A percentile compares a stretch with the other conserved stretches of the same genome.
Conservation (phyloP, 2,888 invertebrate species). For the Strigamia transsilvanica region DNA sequence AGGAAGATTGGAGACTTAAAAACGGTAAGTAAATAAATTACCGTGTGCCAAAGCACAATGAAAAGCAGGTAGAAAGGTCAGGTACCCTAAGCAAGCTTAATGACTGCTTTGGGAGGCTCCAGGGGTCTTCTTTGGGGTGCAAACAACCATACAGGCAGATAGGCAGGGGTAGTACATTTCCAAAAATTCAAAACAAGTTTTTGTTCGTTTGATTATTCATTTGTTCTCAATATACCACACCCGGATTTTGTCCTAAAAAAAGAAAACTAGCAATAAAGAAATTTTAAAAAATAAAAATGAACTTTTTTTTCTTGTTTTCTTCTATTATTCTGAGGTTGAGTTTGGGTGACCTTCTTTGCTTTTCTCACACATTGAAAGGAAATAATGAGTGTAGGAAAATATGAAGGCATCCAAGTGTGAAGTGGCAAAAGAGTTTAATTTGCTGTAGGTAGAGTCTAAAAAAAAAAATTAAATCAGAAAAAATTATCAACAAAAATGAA, state of each 20-base stretch:
- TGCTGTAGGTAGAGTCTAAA: background rate
- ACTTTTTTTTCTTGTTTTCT: background rate
- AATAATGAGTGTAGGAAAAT: slow-evolving; percentile 3
- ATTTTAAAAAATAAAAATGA: background rate
- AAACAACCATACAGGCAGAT: background rate
- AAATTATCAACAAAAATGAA: background rate
- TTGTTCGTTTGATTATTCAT: too few species aligned
- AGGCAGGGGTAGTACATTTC: background rate
- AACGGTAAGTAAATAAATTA: slow-evolving; percentile 60
- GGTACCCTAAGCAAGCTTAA: slow-evolving; percentile 17
- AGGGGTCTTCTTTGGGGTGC: background rate
- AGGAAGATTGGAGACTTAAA: slow-evolving; percentile 83
- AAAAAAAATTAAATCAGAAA: background rate
- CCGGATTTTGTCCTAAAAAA: too few species aligned
- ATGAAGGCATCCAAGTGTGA: slow-evolving; percentile 3
- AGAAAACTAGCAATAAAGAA: too few species aligned
- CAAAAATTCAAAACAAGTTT: too few species aligned
- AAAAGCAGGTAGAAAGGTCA: background rate
- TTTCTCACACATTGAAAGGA: slow-evolving; percentile 26
- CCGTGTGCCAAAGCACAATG: background rate
- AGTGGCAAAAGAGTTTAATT: slow-evolving; percentile 6
- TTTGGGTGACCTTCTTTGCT: slow-evolving; percentile 20
- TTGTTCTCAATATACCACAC: too few species aligned
- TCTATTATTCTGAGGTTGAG: background rate
- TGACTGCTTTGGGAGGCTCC: background rate